Conservation (phyloP, 2,797 vertebrate genomes). For the Alauda arvensis region DNA sequence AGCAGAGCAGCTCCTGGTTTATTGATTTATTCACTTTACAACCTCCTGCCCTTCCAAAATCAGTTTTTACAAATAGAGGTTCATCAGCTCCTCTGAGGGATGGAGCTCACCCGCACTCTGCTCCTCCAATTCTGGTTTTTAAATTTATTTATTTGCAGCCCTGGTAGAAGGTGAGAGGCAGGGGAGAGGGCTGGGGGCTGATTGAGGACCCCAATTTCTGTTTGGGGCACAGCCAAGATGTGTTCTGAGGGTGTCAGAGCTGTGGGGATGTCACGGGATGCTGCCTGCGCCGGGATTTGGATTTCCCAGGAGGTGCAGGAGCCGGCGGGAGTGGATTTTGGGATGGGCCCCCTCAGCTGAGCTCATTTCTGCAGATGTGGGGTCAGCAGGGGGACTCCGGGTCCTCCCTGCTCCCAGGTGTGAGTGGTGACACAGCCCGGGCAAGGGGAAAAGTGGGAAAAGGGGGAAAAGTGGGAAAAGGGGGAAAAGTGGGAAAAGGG, state of each 20-base stretch:
- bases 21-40: not conserved
- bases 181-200: fast-evolving
- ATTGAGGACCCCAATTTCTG: not conserved
- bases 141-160: not conserved
- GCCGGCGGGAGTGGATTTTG: not conserved
- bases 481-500: not conserved
- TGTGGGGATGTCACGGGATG: fast-evolving
- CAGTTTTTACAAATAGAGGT: fast-evolving
- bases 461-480: no score
- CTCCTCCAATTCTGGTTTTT: not conserved
- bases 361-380: not conserved
- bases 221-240: not conserved
- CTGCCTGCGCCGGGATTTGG: not conserved
- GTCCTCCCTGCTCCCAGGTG: not conserved
- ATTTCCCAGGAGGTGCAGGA: not conserved
- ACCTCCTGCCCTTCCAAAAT: not conserved
- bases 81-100: not conserved
- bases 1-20: no score
- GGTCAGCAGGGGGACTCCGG: not conserved
- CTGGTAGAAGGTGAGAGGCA: not conserved
- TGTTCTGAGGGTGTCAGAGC: not conserved
- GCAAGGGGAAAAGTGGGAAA: not conserved
- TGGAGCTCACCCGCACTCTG: fast-evolving
- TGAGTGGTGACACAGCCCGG: not conserved
- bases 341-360: not conserved